Evolutionary conservation across 2,888 invertebrate species (phyloP).

Genomic region (Lasioglossum marginatum): DNA sequence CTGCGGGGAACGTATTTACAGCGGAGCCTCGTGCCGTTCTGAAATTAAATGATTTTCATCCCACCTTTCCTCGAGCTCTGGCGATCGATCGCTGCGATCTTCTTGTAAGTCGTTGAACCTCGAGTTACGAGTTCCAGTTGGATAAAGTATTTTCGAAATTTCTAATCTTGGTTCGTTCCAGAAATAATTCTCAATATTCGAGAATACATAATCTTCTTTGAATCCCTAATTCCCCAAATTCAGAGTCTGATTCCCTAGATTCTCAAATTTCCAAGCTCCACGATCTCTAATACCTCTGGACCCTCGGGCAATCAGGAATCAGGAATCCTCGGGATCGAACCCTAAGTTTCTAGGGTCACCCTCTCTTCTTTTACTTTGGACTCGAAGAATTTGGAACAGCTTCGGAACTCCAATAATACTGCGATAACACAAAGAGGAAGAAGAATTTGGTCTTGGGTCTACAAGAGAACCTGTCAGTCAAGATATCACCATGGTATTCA

Average conservation of each 20-base stretch:
- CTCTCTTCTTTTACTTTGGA: neutral
- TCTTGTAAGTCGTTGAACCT: neutral
- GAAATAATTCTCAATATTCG: neutral
- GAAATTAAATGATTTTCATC: constrained; percentile 33
- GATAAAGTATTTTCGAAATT: neutral
- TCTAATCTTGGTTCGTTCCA: neutral
- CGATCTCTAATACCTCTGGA: constrained; percentile 7
- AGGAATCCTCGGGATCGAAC: neutral
- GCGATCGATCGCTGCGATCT: neutral
- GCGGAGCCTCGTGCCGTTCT: constrained; percentile 12
- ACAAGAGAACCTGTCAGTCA: neutral
- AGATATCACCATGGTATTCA: neutral
- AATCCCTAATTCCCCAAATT: neutral
- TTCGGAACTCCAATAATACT: neutral
- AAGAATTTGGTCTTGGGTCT: neutral
- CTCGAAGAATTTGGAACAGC: constrained; percentile 4
- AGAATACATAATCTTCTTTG: neutral
- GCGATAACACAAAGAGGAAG: neutral
- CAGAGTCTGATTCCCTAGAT: neutral
- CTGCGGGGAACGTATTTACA: constrained; percentile 47
- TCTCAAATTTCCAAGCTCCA: neutral
- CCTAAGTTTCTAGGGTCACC: neutral
- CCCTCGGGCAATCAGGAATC: neutral
- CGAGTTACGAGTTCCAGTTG: neutral
- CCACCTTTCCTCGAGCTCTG: neutral